Evolutionary conservation across 1,140 invertebrate genomes (phyloP), one percentile per base, ranked within the genome.

Genomic region (Medauroidea extradentata): DNA sequence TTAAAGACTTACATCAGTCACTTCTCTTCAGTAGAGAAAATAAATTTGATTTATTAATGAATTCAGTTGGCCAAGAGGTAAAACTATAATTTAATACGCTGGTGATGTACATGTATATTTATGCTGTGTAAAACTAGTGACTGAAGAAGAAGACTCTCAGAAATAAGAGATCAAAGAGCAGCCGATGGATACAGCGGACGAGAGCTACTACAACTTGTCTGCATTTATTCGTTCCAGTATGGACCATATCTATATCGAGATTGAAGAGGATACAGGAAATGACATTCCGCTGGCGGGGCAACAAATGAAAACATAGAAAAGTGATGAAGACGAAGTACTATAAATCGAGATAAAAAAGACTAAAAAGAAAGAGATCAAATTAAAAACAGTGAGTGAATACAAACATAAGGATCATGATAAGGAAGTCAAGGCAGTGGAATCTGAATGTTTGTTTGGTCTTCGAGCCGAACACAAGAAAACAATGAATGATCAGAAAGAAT

Each of bases 231-330:
- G 29, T 11, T 11, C 29, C 29, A 34, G 29, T 34, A 34, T 34
- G 11, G 29, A 34, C 11, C 5, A 4, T 34, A 11, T 4, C 5
- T 7, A 11, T 11, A 7, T 27, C n/a, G 19, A 25, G 48, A 50
- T 4, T 24, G 48, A 34, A 34, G 29, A 34, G 29, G 29, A 50
- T 21, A 83, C 82, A 65, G 87, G 91, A 63, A 89, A 93, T 73
- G 90, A 93, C 76, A 71, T 85, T 46, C 90, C 91, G 59, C 74
- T 91, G 79, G 88, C n/a, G n/a, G n/a, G n/a, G n/a, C n/a, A n/a
- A n/a, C n/a, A n/a, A n/a, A n/a, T n/a, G n/a, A n/a, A n/a, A n/a
- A n/a, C n/a, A n/a, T n/a, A n/a, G n/a, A n/a, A n/a, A n/a, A n/a
- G n/a, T n/a, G n/a, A n/a, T n/a, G n/a, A n/a, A n/a, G n/a, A n/a